These are phyloP conservation scores for Rhagophthalmus giganteus DNA, from an alignment of 2,888 invertebrate genomes.

Conservation along the genomic window DNA sequence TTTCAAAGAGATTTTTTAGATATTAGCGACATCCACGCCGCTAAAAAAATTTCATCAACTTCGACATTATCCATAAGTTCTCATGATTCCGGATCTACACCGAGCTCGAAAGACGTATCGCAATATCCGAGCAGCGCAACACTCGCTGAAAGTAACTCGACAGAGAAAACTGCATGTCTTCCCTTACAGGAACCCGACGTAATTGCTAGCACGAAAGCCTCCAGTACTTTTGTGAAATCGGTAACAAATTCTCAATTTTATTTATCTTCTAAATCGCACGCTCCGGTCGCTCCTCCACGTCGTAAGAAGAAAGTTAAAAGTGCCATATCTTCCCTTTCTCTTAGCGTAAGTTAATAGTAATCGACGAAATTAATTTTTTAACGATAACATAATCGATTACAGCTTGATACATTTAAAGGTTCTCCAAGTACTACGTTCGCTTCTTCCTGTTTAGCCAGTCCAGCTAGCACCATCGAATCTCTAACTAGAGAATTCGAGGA, in stretches of 20 bases:
- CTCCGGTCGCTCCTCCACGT: slow-evolving; percentile 77
- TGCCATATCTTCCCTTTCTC: slow-evolving; percentile 35
- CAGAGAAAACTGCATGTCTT: slow-evolving; percentile 49
- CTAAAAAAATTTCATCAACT: slow-evolving; percentile 45
- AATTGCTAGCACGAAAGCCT: slow-evolving; percentile 85
- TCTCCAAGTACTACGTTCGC: slow-evolving; percentile 48
- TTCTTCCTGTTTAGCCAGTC: slow-evolving; percentile 67
- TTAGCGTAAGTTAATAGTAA: slow-evolving; percentile 42
- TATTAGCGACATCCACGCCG: slow-evolving; percentile 34
- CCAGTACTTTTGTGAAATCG: slow-evolving; percentile 51
- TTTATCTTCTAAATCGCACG: slow-evolving; percentile 41
- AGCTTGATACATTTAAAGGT: slow-evolving; percentile 38
- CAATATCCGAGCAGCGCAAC: slow-evolving; percentile 52
- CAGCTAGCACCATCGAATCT: slow-evolving; percentile 78
- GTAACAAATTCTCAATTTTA: slow-evolving; percentile 34
- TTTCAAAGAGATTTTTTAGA: slow-evolving; percentile 4
- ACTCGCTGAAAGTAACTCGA: slow-evolving; percentile 37
- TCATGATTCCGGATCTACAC: slow-evolving; percentile 51
- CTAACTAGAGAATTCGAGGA: slow-evolving; percentile 82
- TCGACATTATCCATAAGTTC: slow-evolving; percentile 52
- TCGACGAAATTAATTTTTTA: not conserved
- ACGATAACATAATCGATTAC: not conserved
- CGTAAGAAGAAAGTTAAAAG: slow-evolving; percentile 70
- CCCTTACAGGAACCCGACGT: slow-evolving; percentile 85
- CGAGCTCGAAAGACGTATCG: slow-evolving; percentile 50